Evolutionary conservation across 2,797 vertebrate species (phyloP).

Genomic region (Amazona ochrocephala): DNA sequence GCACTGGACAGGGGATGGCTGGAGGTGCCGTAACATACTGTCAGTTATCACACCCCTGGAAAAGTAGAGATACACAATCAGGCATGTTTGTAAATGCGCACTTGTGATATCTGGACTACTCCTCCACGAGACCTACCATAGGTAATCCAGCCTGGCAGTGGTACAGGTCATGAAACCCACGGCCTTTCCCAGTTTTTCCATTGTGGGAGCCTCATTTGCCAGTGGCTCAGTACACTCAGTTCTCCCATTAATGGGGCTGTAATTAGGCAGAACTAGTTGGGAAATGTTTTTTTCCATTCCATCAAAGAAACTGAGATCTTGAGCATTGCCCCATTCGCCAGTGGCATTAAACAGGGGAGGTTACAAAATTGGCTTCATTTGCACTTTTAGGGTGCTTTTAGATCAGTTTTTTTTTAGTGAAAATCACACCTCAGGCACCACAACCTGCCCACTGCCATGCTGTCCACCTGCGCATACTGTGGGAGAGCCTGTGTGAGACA

Average conservation of each 20-base stretch:
- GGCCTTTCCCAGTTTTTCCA: not conserved
- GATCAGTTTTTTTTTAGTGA: accelerated
- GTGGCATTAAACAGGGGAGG: not conserved
- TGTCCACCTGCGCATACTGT: accelerated
- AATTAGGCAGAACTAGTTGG: conserved; percentile 32
- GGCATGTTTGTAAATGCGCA: accelerated
- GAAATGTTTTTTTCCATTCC: conserved; percentile 8
- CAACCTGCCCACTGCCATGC: not conserved
- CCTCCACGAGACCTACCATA: not conserved
- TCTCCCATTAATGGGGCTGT: not conserved
- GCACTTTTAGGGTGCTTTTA: not conserved
- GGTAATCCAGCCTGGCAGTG: not conserved
- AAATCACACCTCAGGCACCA: not conserved
- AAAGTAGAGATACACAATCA: accelerated
- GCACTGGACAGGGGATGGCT: not conserved
- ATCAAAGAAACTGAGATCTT: not conserved
- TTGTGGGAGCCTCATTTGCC: not conserved
- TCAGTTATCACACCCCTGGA: accelerated
- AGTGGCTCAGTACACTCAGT: not conserved
- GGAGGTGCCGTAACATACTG: not conserved
- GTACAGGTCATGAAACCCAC: not conserved
- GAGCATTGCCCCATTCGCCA: not conserved
- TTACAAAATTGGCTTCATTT: not conserved
- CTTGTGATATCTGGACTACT: not conserved
- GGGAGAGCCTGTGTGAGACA: not conserved